Evolutionary conservation across 2,113 vertebrate species (phyloP), one percentile per base, ranked within the genome.

Genomic region (Eolophus roseicapilla): DNA sequence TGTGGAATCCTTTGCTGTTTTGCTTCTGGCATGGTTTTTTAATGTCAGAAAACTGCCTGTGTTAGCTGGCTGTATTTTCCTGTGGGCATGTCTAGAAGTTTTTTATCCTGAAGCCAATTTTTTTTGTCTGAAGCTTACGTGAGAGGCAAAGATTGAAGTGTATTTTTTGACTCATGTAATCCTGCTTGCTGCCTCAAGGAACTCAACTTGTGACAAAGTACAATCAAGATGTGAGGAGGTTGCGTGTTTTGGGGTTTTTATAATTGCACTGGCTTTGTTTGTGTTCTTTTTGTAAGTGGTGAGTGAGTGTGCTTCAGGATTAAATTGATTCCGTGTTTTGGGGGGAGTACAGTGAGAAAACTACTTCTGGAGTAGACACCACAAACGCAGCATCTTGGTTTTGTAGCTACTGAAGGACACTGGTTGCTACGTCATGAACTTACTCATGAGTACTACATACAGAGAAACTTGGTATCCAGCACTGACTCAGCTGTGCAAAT

Each of bases 401-500:
- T 55, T 78, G 43, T 41, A 68, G 27, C 86, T 78, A 4, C 68
- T 62, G 73, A 64, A 79, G 79, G 73, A 71, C 57, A 11, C n/a
- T 6, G 63, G 55, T 86, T 82, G 35, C 31, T 86, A 11, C 0
- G 0, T 93, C 60, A 35, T 67, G 17, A 82, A 57, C 29, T 73
- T 59, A 53, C 9, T 73, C 19, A 50, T 28, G 41, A 86, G 44
- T 63, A 31, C 35, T 41, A 4, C 17, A 12, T 65, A 28, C 64
- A 28, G 59, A 83, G 62, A 64, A 89, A 78, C 47, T 62, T 68
- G 43, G 43, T 94, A 52, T 76, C 52, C 41, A 59, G 69, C 69
- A 28, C 84, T 89, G 74, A 79, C 63, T 93, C 73, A 75, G 52
- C 80, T 69, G 62, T 86, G n/a, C 76, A 92, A 92, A 78, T 82